Evolutionary conservation across 2,888 invertebrate species (phyloP), one percentile per base, ranked within the genome.

Genomic region (Tetheella fluctuosa): DNA sequence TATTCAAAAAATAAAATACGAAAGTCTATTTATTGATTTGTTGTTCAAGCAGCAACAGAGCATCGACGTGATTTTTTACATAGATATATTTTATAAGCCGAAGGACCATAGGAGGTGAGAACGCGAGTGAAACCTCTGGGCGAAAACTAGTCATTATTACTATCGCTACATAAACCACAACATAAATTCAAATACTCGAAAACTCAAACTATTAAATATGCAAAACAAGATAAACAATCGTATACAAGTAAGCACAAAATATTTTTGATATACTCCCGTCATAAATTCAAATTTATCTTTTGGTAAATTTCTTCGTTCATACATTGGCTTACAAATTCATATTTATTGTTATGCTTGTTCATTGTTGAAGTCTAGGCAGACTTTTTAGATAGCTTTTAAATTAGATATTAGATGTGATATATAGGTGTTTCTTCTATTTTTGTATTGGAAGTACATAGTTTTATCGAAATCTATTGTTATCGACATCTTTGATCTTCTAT

Each of bases 241-340:
- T 20, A 20, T 20, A 48, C 20, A 20, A 20, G 20, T 7, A n/a
- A 20, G 48, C 48, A 48, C 48, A 48, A 48, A 20, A 48, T 48
- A 20, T 48, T 48, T 48, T 48, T 48, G 48, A 48, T 48, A 48
- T 48, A 48, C 48, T 20, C 48, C 48, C 48, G 20, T 20, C 48
- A 20, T 48, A 48, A 48, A 48, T 48, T 20, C 8, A 48, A 48
- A 48, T 48, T 48, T 48, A 48, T 48, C 10, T 48, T 2, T 48
- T 48, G 48, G 48, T 48, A 42, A 42, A 42, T 48, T 20, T 48
- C 48, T 48, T 48, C 48, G 48, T 48, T 48, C 48, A 48, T 48
- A 48, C 48, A 48, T 17, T 48, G 20, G 48, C 48, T 48, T 48
- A 48, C 20, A 48, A 48, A 48, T 48, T 48, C 10, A 20, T 48